These are phyloP conservation scores for Trigoniulus corallinus DNA, from an alignment of 1,140 invertebrate species.

Conservation along the genomic window DNA sequence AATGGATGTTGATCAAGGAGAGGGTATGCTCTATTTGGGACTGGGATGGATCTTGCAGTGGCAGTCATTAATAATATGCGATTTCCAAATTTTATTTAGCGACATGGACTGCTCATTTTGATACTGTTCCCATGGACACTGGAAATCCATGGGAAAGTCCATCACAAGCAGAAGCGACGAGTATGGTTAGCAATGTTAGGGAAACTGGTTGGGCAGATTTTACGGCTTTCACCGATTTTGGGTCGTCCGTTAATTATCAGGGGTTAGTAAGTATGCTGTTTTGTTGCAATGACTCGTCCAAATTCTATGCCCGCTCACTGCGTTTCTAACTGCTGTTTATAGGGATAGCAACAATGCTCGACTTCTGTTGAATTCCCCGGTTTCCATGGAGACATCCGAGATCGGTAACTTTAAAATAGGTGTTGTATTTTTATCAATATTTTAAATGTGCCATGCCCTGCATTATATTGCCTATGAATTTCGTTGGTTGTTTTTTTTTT, in stretches of 20 bases:
- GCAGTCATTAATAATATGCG: neutral
- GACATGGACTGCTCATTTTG: slow-evolving; percentile 18
- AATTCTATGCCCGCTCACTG: no score
- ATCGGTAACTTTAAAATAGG: neutral
- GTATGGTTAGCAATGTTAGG: slow-evolving; percentile 10
- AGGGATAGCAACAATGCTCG: no score
- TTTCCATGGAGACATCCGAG: neutral
- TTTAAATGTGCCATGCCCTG: no score
- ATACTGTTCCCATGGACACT: slow-evolving; percentile 24
- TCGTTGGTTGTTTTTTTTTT: no score
- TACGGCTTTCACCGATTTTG: slow-evolving; percentile 13
- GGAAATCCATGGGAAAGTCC: slow-evolving; percentile 19
- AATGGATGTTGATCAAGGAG: slow-evolving; percentile 32
- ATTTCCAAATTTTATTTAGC: slow-evolving; percentile 5
- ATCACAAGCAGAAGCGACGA: slow-evolving; percentile 5
- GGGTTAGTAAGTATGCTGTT: no score
- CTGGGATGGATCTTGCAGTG: neutral
- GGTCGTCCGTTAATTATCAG: no score
- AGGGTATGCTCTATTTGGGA: slow-evolving; percentile 23
- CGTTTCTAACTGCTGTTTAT: no score
- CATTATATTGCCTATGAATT: no score
- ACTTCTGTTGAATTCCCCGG: no score
- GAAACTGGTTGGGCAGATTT: slow-evolving; percentile 19
- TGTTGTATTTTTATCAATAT: neutral
- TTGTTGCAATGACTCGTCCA: no score